Conservation (phyloP, 2,113 vertebrate species). For the Eudyptes chrysolophus region DNA sequence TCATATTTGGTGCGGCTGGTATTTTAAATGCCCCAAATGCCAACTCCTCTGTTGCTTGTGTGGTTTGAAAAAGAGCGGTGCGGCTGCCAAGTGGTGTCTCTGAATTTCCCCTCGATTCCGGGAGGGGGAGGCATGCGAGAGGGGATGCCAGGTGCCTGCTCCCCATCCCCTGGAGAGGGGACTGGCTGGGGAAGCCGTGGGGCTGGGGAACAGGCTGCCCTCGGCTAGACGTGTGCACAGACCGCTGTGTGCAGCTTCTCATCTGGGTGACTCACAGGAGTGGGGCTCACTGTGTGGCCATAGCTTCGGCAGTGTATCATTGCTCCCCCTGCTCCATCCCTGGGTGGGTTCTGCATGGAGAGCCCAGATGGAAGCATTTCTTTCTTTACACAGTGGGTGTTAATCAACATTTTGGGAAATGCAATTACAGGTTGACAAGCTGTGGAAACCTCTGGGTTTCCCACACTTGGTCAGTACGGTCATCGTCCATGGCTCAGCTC, state of each 20-base stretch:
- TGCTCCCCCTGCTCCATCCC: not conserved
- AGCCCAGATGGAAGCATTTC: not conserved
- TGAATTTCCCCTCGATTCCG: not conserved
- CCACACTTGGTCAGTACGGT: not conserved
- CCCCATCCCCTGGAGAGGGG: not conserved
- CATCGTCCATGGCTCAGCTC: not conserved
- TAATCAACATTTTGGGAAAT: conserved; percentile 46
- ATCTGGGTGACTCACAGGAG: not conserved
- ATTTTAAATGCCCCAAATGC: not conserved
- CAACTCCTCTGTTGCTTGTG: rapidly evolving
- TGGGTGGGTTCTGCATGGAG: not conserved
- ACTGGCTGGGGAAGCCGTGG: rapidly evolving
- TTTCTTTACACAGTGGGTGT: not conserved
- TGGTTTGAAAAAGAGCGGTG: rapidly evolving
- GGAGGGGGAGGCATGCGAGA: not conserved
- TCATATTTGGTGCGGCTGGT: rapidly evolving
- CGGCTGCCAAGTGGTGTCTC: rapidly evolving
- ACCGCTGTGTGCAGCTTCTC: not conserved
- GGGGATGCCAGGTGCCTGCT: not conserved
- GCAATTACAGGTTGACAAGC: not conserved
- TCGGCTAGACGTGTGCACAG: not conserved
- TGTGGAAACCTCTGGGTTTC: conserved; percentile 28
- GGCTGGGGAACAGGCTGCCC: not conserved
- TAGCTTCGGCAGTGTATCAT: not conserved
- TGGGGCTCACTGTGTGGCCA: not conserved